Evolutionary conservation across 2,888 invertebrate genomes (phyloP).

Genomic region (Agriopis marginaria): DNA sequence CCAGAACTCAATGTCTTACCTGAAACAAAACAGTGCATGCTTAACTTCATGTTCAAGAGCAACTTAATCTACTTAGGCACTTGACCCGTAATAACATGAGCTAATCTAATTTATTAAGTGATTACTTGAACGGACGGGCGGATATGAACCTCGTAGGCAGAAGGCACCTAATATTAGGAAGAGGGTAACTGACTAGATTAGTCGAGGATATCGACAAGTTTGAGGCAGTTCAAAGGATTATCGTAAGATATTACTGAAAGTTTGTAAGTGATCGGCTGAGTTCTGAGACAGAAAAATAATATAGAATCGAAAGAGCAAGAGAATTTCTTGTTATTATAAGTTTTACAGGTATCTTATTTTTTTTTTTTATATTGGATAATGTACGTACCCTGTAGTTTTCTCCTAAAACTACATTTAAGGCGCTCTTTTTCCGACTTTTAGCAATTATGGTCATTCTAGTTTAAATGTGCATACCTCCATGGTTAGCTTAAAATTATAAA

Average conservation of each 20-base stretch:
- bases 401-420: too few relatives aligned
- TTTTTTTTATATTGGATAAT: too few relatives aligned
- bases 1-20: conserved; percentile 20
- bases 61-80: conserved; percentile 18
- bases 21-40: conserved; percentile 30
- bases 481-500: too few relatives aligned
- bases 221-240: neutral
- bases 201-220: neutral
- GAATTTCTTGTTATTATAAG: too few relatives aligned
- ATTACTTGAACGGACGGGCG: conserved; percentile 9
- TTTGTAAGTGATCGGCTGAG: neutral
- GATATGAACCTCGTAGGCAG: conserved; percentile 3
- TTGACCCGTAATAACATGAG: conserved; percentile 18
- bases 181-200: neutral
- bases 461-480: too few relatives aligned
- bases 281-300: too few relatives aligned
- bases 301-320: too few relatives aligned
- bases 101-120: conserved; percentile 22
- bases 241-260: neutral
- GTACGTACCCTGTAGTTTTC: too few relatives aligned
- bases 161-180: neutral
- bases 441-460: too few relatives aligned
- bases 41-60: conserved; percentile 24
- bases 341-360: too few relatives aligned
- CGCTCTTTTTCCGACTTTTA: too few relatives aligned